A percentile compares a stretch with the other conserved stretches of the same genome.
These are phyloP conservation scores for Chionis minor DNA, from an alignment of 2,113 vertebrate species.

Conservation along the genomic window DNA sequence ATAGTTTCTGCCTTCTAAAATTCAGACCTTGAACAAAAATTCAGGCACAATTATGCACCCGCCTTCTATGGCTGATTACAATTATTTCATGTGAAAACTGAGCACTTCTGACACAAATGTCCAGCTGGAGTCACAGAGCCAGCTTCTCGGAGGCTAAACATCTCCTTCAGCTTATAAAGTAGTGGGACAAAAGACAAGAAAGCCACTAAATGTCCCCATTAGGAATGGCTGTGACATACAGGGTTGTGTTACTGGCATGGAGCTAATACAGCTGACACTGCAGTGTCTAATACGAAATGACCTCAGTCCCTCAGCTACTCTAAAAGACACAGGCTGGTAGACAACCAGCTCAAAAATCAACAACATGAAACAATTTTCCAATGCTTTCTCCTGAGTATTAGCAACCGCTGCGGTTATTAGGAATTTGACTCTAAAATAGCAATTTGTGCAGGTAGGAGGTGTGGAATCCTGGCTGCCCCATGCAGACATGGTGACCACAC, in stretches of 20 bases:
- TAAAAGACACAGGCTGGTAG: not conserved
- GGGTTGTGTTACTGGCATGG: not conserved
- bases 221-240: not conserved
- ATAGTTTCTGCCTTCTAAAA: not conserved
- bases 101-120: not conserved
- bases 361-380: not conserved
- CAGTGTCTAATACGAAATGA: not conserved
- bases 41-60: not conserved
- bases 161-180: not conserved
- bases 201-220: not conserved
- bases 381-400: not conserved
- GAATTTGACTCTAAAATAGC: not conserved
- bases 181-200: not conserved
- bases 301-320: not conserved
- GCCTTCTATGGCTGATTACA: not conserved
- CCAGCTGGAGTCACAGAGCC: not conserved
- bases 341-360: not conserved
- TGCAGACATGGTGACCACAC: accelerated
- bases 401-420: not conserved
- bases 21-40: not conserved
- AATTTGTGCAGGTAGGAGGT: not conserved
- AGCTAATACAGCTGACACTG: not conserved
- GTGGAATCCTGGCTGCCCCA: not conserved
- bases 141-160: not conserved
- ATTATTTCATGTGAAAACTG: not conserved